A percentile compares a stretch with the other conserved stretches of the same genome.
Conservation (phyloP, 2,113 vertebrate genomes). For the Gobiocypris rarus region DNA sequence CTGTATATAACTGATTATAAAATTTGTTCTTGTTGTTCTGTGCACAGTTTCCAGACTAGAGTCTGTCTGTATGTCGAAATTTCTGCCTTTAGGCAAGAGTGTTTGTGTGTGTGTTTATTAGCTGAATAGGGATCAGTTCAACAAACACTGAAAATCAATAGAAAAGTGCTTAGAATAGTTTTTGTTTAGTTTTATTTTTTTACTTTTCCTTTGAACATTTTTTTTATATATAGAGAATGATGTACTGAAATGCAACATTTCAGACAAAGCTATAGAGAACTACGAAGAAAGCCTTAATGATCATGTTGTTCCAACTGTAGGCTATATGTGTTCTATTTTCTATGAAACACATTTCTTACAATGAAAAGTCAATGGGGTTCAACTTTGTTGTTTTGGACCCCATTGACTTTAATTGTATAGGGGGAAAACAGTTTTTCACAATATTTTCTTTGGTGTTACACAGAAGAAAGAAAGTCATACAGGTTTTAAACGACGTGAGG, state of each 20-base stretch:
- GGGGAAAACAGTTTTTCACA: background rate
- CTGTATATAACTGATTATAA: conserved; percentile 47
- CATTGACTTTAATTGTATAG: background rate
- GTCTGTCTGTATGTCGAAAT: conserved; percentile 33
- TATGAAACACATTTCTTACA: background rate
- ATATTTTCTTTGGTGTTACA: background rate
- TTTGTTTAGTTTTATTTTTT: background rate
- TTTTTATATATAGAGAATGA: background rate
- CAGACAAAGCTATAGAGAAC: background rate
- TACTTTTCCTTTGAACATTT: conserved; percentile 12
- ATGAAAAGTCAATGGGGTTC: background rate
- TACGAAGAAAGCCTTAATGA: background rate
- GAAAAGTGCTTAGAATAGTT: background rate
- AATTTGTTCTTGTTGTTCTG: conserved; percentile 28
- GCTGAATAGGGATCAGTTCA: conserved; percentile 4
- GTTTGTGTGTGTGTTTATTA: background rate
- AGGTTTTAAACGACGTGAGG: background rate
- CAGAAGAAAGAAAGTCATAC: background rate
- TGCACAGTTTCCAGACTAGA: conserved; percentile 23
- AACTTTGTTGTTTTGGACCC: background rate
- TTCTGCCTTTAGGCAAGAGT: background rate
- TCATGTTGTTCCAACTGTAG: background rate
- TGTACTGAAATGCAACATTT: background rate
- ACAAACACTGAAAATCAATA: conserved; percentile 16
- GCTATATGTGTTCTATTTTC: background rate